Evolutionary conservation across 2,888 invertebrate species (phyloP), one percentile per base, ranked within the genome.

Genomic region (Brachyptera putata): DNA sequence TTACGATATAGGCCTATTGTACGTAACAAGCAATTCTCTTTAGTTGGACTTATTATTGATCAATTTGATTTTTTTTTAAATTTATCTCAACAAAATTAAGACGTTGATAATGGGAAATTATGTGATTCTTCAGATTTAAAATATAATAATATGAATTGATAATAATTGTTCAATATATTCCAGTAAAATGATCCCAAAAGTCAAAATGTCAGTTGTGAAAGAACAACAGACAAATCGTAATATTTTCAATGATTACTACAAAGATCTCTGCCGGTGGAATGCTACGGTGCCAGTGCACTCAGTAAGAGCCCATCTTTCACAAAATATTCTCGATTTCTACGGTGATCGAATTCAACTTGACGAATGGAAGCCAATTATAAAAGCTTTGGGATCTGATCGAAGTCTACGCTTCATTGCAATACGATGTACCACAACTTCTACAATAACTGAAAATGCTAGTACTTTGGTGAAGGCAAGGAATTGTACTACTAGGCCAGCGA

Each of bases 351-450:
- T 91, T 55, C 86, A 85, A 68, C 83, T 86, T 63, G 83, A 80
- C 63, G 89, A 91, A 66, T 91, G 90, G 90, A 78, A 81, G 26
- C 84, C 89, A 1, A 84, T 91, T 50, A 74, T 87, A 55, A 86
- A 86, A 67, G 86, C 90, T 0, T 74, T 91, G 3, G 80, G 84
- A 50, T 79, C 84, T 65, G 91, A 91, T 71, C 79, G 84, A 55
- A 85, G 85, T 62, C 77, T 91, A 3, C 85, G 87, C 71, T 79
- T 83, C 62, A 77, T 90, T 63, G 79, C 81, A 30, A 81, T 90
- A 63, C 80, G 83, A 67, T 85, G 87, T 73, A 80, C 22, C 75
- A 77, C 65, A 76, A 61, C 18, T 2, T 41, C n/a, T 30, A 11
- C 57, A 55, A 61, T 59, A 1, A 57, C 74, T 18, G 71, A 74